These are phyloP conservation scores for Sarotherodon lohbergeri DNA, from an alignment of 2,113 vertebrate species.

Conservation along the genomic window DNA sequence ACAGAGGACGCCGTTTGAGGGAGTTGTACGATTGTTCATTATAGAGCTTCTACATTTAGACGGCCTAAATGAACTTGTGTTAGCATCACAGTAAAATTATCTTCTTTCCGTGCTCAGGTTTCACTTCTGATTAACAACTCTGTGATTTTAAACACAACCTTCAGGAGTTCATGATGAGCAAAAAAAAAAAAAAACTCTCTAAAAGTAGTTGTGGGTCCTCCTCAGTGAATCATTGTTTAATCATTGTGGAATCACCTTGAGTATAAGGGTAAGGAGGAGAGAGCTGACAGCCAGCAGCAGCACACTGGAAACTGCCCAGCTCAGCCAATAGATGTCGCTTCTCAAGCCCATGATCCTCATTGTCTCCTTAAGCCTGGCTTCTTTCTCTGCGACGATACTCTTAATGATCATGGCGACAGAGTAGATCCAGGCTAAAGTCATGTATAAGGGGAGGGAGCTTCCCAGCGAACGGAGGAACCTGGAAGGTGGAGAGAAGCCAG, in stretches of 20 bases:
- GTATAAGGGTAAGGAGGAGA: slow-evolving; percentile 78
- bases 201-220: slow-evolving; percentile 32
- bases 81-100: not conserved
- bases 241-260: slow-evolving; percentile 83
- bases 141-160: not conserved
- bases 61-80: not conserved
- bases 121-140: not conserved
- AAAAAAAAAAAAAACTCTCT: not conserved
- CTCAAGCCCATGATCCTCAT: slow-evolving; percentile 93
- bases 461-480: slow-evolving; percentile 89
- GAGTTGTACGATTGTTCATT: not conserved
- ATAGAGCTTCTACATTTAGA: not conserved
- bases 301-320: slow-evolving; percentile 88
- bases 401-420: slow-evolving; percentile 93
- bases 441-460: slow-evolving; percentile 86
- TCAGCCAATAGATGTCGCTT: slow-evolving; percentile 86
- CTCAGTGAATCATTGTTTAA: slow-evolving; percentile 42
- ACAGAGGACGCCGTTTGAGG: not conserved
- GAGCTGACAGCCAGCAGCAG: slow-evolving; percentile 86
- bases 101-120: not conserved
- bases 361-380: slow-evolving; percentile 90
- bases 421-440: slow-evolving; percentile 96
- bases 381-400: slow-evolving; percentile 90
- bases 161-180: not conserved
- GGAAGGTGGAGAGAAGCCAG: not conserved